These are phyloP conservation scores for Liasis olivaceus DNA, from an alignment of 2,797 vertebrate genomes.

Conservation along the genomic window DNA sequence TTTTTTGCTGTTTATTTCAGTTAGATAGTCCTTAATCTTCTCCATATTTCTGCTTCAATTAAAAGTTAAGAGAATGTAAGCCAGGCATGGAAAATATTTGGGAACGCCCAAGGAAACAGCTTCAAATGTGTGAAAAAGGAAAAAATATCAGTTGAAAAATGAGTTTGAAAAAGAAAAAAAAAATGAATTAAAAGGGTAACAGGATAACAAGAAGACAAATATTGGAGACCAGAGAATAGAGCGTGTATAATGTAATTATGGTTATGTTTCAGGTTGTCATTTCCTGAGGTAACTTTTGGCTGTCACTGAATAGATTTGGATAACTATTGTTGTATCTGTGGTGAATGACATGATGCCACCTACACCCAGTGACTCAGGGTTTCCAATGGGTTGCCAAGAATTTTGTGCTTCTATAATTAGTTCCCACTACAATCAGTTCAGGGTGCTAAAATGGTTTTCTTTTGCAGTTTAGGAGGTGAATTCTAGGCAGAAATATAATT, in stretches of 20 bases:
- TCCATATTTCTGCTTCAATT: conserved; percentile 48
- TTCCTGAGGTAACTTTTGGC: background rate
- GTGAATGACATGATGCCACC: background rate
- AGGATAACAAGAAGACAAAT: background rate
- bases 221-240: background rate
- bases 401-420: background rate
- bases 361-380: background rate
- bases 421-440: background rate
- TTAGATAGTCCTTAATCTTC: conserved; percentile 40
- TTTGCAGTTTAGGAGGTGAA: background rate
- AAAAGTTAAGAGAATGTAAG: conserved; percentile 43
- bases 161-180: background rate
- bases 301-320: background rate
- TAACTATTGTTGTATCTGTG: background rate
- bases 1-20: conserved; percentile 43
- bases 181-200: background rate
- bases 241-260: background rate
- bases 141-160: background rate
- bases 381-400: background rate
- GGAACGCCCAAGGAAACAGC: background rate
- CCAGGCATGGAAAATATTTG: conserved; percentile 26
- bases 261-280: background rate
- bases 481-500: background rate
- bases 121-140: background rate
- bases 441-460: background rate